Evolutionary conservation across 2,888 invertebrate species (phyloP), one percentile per base, ranked within the genome.

Genomic region (Eutolmus rufibarbis): DNA sequence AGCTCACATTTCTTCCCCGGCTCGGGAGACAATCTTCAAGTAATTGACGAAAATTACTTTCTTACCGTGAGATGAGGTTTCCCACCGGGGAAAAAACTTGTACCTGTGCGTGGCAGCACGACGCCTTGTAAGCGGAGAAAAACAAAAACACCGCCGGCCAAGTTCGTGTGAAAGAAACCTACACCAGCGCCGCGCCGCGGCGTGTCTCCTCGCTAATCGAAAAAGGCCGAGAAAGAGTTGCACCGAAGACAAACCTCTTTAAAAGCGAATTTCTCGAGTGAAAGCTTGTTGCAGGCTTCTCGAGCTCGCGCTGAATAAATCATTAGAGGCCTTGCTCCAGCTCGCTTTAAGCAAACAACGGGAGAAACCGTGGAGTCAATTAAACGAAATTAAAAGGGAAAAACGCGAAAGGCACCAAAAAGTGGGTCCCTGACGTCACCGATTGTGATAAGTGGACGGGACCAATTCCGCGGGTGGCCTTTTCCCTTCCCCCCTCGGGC

Each of bases 181-280:
- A 79, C 46, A 79, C 79, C 79, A 79, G 23, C 79, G 46, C 46
- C 79, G 51, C 43, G 28, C 56, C 8, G 56, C 56, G 19, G 56
- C 19, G 56, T 66, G 28, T 79, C 79, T 78, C 37, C 66, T 66
- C 23, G 79, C 31, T 79, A 79, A 79, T 79, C 79, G 51, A 51
- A 79, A 79, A 79, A 46, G 79, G 51, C 79, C 23, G 31, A 51
- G 78, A 79, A 79, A 79, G 51, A 79, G 79, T 79, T 79, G 43
- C 46, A 79, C 51, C 51, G 56, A 79, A 79, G 51, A 79, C 79
- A 79, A 66, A 51, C 79, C 46, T 79, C 79, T 79, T 66, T 79
- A 79, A 79, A 79, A 79, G 79, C 56, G 79, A 79, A 79, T 79
- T 79, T 79, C 79, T 79, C 79, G 31, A 79, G 79, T 79, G 79